Conservation (phyloP, 1,140 invertebrate species). For the Yoshiicerus persimilis region DNA sequence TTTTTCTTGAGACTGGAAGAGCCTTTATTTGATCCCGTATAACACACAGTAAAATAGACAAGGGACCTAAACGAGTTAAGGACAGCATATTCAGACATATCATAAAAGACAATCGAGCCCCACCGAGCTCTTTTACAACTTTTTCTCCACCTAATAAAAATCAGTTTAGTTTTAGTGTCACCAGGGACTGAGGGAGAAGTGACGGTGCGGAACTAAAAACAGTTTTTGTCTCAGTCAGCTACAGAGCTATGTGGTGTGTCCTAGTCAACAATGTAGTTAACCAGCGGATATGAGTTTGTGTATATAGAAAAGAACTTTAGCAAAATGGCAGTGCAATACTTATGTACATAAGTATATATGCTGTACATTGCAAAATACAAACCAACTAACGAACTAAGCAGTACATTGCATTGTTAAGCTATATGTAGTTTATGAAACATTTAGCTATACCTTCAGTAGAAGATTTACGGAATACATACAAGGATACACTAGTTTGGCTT, state of each 20-base stretch:
- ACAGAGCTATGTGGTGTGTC: not conserved
- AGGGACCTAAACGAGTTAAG: not conserved
- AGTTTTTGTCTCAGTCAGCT: constrained; percentile 19
- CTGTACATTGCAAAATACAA: not conserved
- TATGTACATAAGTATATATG: not conserved
- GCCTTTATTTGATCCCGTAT: not conserved
- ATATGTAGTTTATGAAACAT: not conserved
- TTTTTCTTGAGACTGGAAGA: not conserved
- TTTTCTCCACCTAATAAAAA: constrained; percentile 18
- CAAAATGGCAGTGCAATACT: not conserved
- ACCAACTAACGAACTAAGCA: not conserved
- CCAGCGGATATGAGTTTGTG: not conserved
- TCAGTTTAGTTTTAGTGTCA: constrained; percentile 18
- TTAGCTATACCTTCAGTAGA: not conserved
- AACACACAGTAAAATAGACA: not conserved
- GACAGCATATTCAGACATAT: not conserved
- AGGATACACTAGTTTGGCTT: not conserved
- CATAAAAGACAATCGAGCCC: constrained; percentile 16
- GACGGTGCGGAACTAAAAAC: constrained; percentile 11
- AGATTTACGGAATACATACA: not conserved
- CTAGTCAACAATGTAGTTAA: not conserved
- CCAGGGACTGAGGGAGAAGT: not conserved
- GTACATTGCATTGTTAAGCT: not conserved
- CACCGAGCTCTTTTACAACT: constrained; percentile 4
- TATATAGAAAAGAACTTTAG: not conserved